phyloP scores from a whole-genome alignment of 2,888 invertebrate genomes.

The Encarsia formosa region DNA sequence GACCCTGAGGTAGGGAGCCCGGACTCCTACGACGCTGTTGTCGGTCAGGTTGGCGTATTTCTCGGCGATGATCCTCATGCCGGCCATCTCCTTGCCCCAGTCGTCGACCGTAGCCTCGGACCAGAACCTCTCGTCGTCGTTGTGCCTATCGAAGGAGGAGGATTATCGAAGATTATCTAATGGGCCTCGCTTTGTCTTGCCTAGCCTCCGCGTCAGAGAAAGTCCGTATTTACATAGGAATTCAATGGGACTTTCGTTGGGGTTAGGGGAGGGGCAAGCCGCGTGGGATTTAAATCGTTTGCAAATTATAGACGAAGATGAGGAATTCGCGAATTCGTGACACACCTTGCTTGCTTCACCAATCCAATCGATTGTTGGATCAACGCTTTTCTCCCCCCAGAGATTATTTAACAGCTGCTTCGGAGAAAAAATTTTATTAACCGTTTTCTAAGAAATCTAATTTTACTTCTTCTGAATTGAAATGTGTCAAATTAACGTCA shows the following conservation, averaged over 20 bases:
- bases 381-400: too few species aligned
- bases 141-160: constrained; percentile 63
- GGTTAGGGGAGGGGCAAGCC: too few species aligned
- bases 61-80: constrained; percentile 85
- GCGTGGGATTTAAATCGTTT: too few species aligned
- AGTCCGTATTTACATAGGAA: constrained; percentile 16
- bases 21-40: constrained; percentile 85
- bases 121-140: constrained; percentile 89
- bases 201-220: background rate
- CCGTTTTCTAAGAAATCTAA: too few species aligned
- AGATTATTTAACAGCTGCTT: background rate
- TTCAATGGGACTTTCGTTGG: background rate
- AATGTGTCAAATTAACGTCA: too few species aligned
- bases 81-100: constrained; percentile 94
- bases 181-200: background rate
- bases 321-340: too few species aligned
- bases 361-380: too few species aligned
- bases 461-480: too few species aligned
- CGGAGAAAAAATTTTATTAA: background rate
- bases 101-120: constrained; percentile 86
- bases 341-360: too few species aligned
- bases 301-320: too few species aligned
- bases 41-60: constrained; percentile 87
- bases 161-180: background rate
- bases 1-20: constrained; percentile 84